Base-by-base conservation (phyloP, 2,888 invertebrate species). In the Yponomeuta sedellus region DNA sequence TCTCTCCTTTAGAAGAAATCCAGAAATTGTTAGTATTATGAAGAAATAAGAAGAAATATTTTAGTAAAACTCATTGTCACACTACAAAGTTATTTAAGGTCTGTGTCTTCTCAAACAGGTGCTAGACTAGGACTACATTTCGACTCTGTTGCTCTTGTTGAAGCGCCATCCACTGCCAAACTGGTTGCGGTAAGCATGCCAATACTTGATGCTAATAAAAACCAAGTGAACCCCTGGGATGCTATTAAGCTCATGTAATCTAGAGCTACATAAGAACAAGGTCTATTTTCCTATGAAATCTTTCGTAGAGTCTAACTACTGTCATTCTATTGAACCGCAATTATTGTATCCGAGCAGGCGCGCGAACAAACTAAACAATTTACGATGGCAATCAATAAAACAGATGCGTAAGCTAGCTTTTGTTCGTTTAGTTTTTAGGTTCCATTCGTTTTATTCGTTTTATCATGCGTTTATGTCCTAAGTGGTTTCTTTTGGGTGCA, bases 21-120 rank as follows among this genome's bases (percentile, higher is more conserved):
- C 25, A 25, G n/a, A n/a, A n/a, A n/a, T n/a, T n/a, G n/a, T n/a
- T n/a, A n/a, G n/a, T n/a, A n/a, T n/a, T n/a, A n/a, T n/a, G n/a
- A n/a, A n/a, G n/a, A n/a, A n/a, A n/a, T n/a, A n/a, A n/a, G n/a
- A n/a, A n/a, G n/a, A n/a, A n/a, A n/a, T n/a, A n/a, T 58, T 58
- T n/a, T 22, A 6, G 1, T 19, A 6, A 19, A 20, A 11, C 20
- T 10, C 25, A 22, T 10, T 10, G 59, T 59, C 59, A 59, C 59
- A 22, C 59, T 59, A 59, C 59, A 59, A 59, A 20, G 59, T 59
- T 59, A 19, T 25, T 16, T 59, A 59, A 59, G 59, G 59, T 22
- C 25, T 59, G 20, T 59, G 59, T 16, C 59, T 12, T 22, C 59
- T 20, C 12, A 25, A 59, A 59, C 59, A 59, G 59, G 59, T 59